Evolutionary conservation across 2,113 vertebrate species (phyloP), one percentile per base, ranked within the genome.

Genomic region (Esox niger): DNA sequence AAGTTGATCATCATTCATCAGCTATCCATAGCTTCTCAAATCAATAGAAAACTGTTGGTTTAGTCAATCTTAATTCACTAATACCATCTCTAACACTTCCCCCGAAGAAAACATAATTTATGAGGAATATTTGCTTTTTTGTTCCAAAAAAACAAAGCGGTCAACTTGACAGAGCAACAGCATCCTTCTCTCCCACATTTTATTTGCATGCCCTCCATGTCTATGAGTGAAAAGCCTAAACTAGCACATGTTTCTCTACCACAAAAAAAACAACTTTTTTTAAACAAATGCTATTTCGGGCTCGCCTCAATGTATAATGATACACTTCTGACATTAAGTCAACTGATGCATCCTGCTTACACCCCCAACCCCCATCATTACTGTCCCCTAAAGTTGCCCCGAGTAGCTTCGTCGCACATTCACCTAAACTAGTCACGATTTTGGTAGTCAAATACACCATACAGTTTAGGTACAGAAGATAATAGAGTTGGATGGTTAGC

Each of bases 161-260:
- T 62, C 47, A 55, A 46, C 71, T 43, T 43, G 75, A 66, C 63
- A 78, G 73, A 23, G 60, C 31, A 23, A 11, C 31, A 58, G 15
- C 23, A 29, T 46, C 49, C 49, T 47, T 59, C 59, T 57, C 35
- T 31, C 66, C 52, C 62, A 71, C 47, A 64, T 58, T 32, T n/a
- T 27, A 49, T 56, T 68, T 66, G 62, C 83, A 76, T 85, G 84
- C 47, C 80, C 79, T 83, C 67, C 80, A 79, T 65, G 79, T 85
- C 63, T 78, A 33, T 43, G 43, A 70, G 80, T 83, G 59, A 76
- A 74, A 77, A 73, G 68, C 70, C 76, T 70, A n/a, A 6, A 23
- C 27, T 60, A 26, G 27, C 32, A 56, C 64, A 2, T 62, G 32
- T 38, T 15, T 38, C 13, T 38, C 10, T 38, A 46, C 15, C 1